Conservation (phyloP, 1,140 invertebrate genomes). For the Drosophila kikkawai region DNA sequence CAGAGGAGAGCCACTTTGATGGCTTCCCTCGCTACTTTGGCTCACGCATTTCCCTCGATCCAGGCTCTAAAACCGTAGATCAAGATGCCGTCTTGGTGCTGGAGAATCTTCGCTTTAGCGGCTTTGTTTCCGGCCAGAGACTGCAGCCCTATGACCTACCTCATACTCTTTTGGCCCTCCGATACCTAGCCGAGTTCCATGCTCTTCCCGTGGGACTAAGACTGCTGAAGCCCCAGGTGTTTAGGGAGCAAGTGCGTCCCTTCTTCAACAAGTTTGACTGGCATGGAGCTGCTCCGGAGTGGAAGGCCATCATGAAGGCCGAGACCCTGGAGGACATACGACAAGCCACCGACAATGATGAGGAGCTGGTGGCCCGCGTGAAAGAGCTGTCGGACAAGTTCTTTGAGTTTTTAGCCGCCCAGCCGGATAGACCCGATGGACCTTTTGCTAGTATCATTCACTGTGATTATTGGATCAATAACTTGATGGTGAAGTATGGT, state of each 20-base stretch:
- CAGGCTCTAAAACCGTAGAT: slow-evolving; percentile 84
- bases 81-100: slow-evolving; percentile 86
- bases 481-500: slow-evolving; percentile 86
- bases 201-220: slow-evolving; percentile 86
- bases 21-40: slow-evolving; percentile 86
- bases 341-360: slow-evolving; percentile 52
- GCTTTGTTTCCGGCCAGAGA: slow-evolving; percentile 86
- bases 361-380: slow-evolving; percentile 25
- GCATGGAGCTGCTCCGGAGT: slow-evolving; percentile 59
- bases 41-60: slow-evolving; percentile 84
- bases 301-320: slow-evolving; percentile 56
- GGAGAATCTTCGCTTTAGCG: slow-evolving; percentile 86
- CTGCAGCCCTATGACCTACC: slow-evolving; percentile 85
- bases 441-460: slow-evolving; percentile 87
- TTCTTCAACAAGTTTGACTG: slow-evolving; percentile 77
- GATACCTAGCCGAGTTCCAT: slow-evolving; percentile 87
- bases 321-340: slow-evolving; percentile 60
- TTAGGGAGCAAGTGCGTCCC: slow-evolving; percentile 84
- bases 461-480: slow-evolving; percentile 88
- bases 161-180: slow-evolving; percentile 85
- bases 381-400: slow-evolving; percentile 49
- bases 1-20: slow-evolving; percentile 82
- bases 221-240: slow-evolving; percentile 85
- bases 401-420: slow-evolving; percentile 50
- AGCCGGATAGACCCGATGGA: slow-evolving; percentile 36